phyloP scores from a whole-genome alignment of 2,888 invertebrate species.

The Drosophila planitibia region DNA sequence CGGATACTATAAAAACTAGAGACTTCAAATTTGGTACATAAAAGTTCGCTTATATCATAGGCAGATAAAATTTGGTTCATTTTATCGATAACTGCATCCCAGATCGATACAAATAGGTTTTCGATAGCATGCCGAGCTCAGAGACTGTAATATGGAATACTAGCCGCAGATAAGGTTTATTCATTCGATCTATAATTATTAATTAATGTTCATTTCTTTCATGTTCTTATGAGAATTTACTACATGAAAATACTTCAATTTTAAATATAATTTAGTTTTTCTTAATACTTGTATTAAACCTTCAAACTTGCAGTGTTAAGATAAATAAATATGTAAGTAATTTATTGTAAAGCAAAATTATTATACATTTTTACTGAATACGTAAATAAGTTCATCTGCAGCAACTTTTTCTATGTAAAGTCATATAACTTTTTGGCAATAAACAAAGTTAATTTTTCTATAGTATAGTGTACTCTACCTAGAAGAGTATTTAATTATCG shows the following conservation, averaged over 20 bases:
- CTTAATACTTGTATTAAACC: background rate
- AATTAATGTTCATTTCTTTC: no score
- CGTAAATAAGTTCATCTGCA: no score
- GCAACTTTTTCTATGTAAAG: background rate
- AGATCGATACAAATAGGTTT: no score
- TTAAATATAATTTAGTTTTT: no score
- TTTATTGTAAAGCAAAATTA: background rate
- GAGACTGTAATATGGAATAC: background rate
- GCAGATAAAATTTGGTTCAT: background rate
- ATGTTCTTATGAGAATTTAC: no score
- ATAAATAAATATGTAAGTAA: background rate
- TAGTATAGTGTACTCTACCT: background rate
- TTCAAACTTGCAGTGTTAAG: background rate
- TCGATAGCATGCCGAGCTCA: no score
- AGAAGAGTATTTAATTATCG: conserved; percentile 7
- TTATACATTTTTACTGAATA: background rate
- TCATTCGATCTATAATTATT: no score
- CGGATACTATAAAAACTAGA: background rate
- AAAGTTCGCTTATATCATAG: no score
- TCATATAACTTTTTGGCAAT: background rate
- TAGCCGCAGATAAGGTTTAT: no score
- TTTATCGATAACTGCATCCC: background rate
- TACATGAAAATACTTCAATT: no score
- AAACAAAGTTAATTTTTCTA: background rate
- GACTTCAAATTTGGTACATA: background rate